phyloP scores from a whole-genome alignment of 2,888 invertebrate species.

The Creontiades dilutus region DNA sequence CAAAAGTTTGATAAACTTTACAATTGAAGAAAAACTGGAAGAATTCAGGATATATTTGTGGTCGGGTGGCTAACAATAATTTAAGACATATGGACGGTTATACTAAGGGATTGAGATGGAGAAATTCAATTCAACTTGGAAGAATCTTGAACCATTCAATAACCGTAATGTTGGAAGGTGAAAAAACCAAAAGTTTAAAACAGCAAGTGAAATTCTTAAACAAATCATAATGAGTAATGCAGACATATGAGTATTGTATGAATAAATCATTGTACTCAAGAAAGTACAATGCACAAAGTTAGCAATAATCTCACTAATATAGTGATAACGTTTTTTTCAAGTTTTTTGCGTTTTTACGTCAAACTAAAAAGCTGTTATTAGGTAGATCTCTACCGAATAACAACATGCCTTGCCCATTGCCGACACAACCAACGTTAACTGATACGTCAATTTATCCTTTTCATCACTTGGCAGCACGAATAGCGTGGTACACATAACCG shows the following conservation, averaged over 20 bases:
- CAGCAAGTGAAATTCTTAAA: neutral
- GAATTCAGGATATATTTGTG: too few species aligned
- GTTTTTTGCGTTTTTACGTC: too few species aligned
- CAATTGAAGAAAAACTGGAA: too few species aligned
- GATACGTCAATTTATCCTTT: neutral
- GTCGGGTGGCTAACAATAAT: too few species aligned
- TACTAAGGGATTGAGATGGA: too few species aligned
- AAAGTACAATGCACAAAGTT: conserved; percentile 2
- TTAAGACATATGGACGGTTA: too few species aligned
- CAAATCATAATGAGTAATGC: neutral
- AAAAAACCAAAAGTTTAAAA: neutral
- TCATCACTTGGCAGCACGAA: too few species aligned
- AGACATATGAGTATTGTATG: neutral
- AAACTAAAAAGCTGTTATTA: too few species aligned
- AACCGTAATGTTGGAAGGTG: neutral
- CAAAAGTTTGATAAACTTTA: too few species aligned
- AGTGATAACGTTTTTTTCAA: too few species aligned
- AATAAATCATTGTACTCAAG: neutral
- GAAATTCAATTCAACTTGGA: neutral
- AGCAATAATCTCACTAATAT: neutral
- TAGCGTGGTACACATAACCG: too few species aligned
- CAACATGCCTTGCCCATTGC: neutral
- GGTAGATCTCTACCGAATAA: too few species aligned
- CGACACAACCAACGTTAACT: conserved; percentile 10
- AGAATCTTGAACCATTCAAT: neutral